These are phyloP conservation scores for Lamellibrachia luymesi DNA, from an alignment of 1,140 invertebrate species.

Conservation along the genomic window DNA sequence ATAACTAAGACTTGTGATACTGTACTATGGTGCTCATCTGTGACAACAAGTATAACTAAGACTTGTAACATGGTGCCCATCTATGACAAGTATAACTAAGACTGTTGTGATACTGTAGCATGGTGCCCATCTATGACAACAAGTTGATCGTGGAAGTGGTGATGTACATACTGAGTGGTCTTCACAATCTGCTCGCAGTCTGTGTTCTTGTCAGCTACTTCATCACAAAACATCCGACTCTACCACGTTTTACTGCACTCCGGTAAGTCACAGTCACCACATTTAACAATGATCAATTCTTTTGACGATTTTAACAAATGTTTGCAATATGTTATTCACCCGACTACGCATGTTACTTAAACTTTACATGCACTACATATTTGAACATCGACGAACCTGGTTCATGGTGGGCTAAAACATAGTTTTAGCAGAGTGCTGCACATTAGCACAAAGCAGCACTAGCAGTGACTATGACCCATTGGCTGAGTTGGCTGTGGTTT, in stretches of 20 bases:
- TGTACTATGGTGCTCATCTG: background rate
- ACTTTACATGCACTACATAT: too few species aligned
- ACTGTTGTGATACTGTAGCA: conserved; percentile 12
- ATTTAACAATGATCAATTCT: too few species aligned
- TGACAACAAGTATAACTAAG: background rate
- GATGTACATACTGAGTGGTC: conserved; percentile 40
- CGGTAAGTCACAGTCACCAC: background rate
- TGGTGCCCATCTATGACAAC: background rate
- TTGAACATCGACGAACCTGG: too few species aligned
- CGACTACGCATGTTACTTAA: too few species aligned
- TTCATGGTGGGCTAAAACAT: too few species aligned
- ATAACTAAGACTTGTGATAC: background rate
- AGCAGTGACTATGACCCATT: too few species aligned
- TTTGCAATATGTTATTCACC: too few species aligned
- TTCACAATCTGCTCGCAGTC: conserved; percentile 47
- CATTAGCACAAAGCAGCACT: too few species aligned
- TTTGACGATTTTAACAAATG: too few species aligned
- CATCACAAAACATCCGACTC: conserved; percentile 47
- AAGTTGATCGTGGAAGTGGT: conserved; percentile 9
- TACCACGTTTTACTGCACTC: conserved; percentile 32
- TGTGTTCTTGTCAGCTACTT: conserved; percentile 48
- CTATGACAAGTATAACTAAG: background rate
- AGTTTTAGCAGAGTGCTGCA: too few species aligned
- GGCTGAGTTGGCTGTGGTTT: background rate
- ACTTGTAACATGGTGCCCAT: background rate